These are phyloP conservation scores for Schizotus pectinicornis DNA, from an alignment of 2,888 invertebrate species.

Conservation along the genomic window DNA sequence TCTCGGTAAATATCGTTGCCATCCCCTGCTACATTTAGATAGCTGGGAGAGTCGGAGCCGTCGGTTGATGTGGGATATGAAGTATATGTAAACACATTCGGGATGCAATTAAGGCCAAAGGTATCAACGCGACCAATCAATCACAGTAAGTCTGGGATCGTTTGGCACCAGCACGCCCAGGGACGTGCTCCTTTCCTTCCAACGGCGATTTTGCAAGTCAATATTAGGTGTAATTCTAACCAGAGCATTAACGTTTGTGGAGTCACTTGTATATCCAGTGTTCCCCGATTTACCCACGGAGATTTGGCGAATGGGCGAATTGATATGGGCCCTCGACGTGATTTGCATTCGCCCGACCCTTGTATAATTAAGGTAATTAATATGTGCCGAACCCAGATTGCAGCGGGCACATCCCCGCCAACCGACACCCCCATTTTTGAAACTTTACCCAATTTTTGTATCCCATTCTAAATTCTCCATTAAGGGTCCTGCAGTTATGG, in stretches of 20 bases:
- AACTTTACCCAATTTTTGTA: too few relatives aligned
- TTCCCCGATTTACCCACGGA: conserved; percentile 37
- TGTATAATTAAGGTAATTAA: conserved; percentile 13
- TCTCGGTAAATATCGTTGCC: conserved; percentile 44
- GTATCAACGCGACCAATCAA: conserved; percentile 58
- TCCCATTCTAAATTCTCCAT: too few relatives aligned
- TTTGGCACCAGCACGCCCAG: conserved; percentile 55
- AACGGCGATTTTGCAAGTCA: conserved; percentile 57
- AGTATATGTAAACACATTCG: conserved; percentile 58
- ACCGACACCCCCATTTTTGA: neutral
- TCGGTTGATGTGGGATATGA: conserved; percentile 47
- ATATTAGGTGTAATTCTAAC: conserved; percentile 55
- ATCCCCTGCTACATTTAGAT: conserved; percentile 30
- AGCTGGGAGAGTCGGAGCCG: conserved; percentile 24
- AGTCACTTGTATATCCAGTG: conserved; percentile 35
- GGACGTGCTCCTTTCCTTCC: conserved; percentile 53
- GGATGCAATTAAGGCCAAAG: conserved; percentile 57
- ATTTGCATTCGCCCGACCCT: conserved; percentile 16
- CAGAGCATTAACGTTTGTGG: conserved; percentile 38
- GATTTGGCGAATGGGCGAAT: conserved; percentile 35
- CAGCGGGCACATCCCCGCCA: neutral
- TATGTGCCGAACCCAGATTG: conserved; percentile 1
- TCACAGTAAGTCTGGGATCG: conserved; percentile 57
- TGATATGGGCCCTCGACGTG: conserved; percentile 10
- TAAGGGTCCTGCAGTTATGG: too few relatives aligned